Base-by-base conservation (phyloP, 2,888 invertebrate species). In the Cybosia mesomella region DNA sequence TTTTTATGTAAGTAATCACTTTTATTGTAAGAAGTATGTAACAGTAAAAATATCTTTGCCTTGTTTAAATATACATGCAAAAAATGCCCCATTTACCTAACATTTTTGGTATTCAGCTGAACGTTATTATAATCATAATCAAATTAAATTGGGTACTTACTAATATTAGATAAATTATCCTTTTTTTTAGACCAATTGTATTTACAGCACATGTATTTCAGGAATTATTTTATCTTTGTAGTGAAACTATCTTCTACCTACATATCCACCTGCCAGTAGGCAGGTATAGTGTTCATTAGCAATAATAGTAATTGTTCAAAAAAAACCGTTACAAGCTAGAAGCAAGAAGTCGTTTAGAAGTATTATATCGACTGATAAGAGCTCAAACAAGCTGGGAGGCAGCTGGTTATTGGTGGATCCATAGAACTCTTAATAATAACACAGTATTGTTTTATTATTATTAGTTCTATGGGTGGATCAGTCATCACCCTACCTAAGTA, bases 21-120 rank as follows among this genome's bases (percentile, higher is more conserved):
- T 81, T 81, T 78, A 81, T 78, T 81, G 60, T 18, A 49, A 49
- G 60, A 73, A 72, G 36, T n/a, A n/a, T n/a, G n/a, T 76, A 76
- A 71, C 72, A 70, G 64, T 71, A 54, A 69, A 69, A 66, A 62
- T 77, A 62, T 67, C 58, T 60, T 72, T 58, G 58, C 58, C 57
- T 67, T n/a, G n/a, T 49, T 49, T 49, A 49, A n/a, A n/a, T 49
- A n/a, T 62, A 10, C 49, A 58, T 72, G 63, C 65, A 73, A 70
- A 66, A 68, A 77, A 83, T 85, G 85, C 80, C 83, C 83, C 84
- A 77, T 81, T 71, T 70, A 77, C 79, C 75, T 76, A 10, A 68
- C 72, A 64, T 87, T 82, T 91, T 91, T 91, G 91, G 91, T 87
- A 86, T 85, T 86, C 86, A 91, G 91, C 91, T 91, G 89, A 87